Conservation (phyloP, 1,140 invertebrate genomes). For the Acyrthosiphon pisum region DNA sequence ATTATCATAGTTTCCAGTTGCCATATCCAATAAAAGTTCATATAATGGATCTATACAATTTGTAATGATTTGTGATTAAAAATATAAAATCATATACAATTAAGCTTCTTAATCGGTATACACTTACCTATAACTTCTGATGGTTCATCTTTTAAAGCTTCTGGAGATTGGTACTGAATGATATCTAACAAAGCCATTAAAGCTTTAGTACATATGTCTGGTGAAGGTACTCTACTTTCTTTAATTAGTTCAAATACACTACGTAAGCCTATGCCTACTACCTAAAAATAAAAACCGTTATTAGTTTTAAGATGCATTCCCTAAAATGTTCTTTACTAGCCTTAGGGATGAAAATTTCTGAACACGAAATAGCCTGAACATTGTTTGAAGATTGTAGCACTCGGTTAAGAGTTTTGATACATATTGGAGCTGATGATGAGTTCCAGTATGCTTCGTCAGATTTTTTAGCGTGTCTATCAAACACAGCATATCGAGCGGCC, state of each 20-base stretch:
- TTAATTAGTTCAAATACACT: slow-evolving; percentile 91
- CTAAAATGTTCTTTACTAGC: not conserved
- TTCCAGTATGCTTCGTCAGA: slow-evolving; percentile 37
- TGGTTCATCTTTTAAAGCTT: slow-evolving; percentile 79
- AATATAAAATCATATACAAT: not conserved
- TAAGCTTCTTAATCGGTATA: not conserved
- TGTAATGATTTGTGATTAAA: not conserved
- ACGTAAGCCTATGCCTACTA: slow-evolving; percentile 88
- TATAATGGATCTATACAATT: slow-evolving; percentile 75
- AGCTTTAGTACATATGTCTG: slow-evolving; percentile 84
- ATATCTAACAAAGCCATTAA: slow-evolving; percentile 87
- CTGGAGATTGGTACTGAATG: slow-evolving; percentile 87
- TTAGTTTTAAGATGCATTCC: not conserved
- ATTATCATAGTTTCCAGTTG: slow-evolving; percentile 66
- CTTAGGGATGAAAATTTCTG: slow-evolving; percentile 44
- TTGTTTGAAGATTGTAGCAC: slow-evolving; percentile 20
- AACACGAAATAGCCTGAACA: not conserved
- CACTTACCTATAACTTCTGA: slow-evolving; percentile 76
- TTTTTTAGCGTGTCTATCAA: slow-evolving; percentile 48
- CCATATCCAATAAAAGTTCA: slow-evolving; percentile 78
- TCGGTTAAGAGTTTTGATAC: slow-evolving; percentile 22
- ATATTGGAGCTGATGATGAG: slow-evolving; percentile 52
- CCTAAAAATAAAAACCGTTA: slow-evolving; percentile 65
- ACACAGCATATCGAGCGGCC: slow-evolving; percentile 43
- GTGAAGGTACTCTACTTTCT: slow-evolving; percentile 82